phyloP scores from a whole-genome alignment of 1,140 invertebrate genomes.

The Dreissena rostriformis region DNA sequence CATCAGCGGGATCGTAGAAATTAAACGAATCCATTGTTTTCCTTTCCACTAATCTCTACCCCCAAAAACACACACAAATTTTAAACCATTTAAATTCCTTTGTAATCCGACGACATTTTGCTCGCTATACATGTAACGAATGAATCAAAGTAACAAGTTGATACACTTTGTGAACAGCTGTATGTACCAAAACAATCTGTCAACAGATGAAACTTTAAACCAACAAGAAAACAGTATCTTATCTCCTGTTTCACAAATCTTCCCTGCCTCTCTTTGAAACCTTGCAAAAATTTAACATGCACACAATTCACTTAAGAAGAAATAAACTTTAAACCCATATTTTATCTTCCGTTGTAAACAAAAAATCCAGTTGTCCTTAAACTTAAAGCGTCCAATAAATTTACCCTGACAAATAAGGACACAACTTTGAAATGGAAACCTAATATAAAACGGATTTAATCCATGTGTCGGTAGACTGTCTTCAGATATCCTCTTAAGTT shows the following conservation, averaged over 20 bases:
- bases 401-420: not conserved
- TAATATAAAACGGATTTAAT: no score
- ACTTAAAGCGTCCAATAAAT: not conserved
- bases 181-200: no score
- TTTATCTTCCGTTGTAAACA: not conserved
- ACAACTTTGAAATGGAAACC: no score
- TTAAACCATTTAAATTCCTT: conserved; percentile 1
- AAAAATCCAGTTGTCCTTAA: not conserved
- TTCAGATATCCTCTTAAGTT: no score
- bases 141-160: no score
- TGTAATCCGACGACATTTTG: conserved; percentile 2
- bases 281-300: not conserved
- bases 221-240: no score
- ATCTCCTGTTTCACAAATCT: not conserved
- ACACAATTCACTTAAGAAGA: conserved; percentile 3
- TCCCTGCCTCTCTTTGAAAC: no score
- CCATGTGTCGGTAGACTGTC: no score
- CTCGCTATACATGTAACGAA: no score
- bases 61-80: not conserved
- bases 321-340: conserved; percentile 3
- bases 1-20: conserved; percentile 61
- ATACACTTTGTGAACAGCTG: not conserved
- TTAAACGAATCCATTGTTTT: conserved; percentile 39
- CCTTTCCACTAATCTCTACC: not conserved
- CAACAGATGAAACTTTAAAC: no score